Conservation (phyloP, 2,797 vertebrate genomes). For the Acrocephalus scirpaceus region DNA sequence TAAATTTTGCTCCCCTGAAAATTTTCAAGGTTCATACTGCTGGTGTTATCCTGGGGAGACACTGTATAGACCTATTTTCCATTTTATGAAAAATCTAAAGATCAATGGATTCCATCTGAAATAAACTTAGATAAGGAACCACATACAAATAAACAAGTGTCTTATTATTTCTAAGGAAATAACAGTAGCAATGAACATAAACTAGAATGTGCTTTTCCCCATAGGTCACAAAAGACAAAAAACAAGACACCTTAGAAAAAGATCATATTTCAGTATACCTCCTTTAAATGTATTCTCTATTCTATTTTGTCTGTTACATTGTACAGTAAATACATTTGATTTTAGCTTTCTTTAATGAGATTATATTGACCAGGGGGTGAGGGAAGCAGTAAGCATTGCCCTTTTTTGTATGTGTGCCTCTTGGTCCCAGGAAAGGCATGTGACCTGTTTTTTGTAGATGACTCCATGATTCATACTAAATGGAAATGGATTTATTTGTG, state of each 20-base stretch:
- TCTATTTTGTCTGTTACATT: neutral
- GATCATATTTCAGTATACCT: neutral
- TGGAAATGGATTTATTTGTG: neutral
- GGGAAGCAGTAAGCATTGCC: neutral
- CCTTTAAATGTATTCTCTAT: neutral
- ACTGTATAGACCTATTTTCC: neutral
- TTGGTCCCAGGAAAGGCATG: neutral
- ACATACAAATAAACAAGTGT: neutral
- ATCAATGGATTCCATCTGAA: neutral
- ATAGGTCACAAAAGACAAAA: neutral
- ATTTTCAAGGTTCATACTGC: neutral
- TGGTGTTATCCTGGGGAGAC: neutral
- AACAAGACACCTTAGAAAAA: neutral
- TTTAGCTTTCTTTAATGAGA: neutral
- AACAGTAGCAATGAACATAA: neutral
- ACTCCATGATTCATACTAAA: neutral
- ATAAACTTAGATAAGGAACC: neutral
- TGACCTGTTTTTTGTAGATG: neutral
- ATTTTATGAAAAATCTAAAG: neutral
- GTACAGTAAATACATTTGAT: neutral
- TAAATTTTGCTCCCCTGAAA: neutral
- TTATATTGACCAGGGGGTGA: neutral
- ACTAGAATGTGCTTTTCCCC: neutral
- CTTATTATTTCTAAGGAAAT: neutral
- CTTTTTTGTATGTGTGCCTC: neutral